Evolutionary conservation across 2,888 invertebrate species (phyloP).

Genomic region (Nipponacmea schrenckii): DNA sequence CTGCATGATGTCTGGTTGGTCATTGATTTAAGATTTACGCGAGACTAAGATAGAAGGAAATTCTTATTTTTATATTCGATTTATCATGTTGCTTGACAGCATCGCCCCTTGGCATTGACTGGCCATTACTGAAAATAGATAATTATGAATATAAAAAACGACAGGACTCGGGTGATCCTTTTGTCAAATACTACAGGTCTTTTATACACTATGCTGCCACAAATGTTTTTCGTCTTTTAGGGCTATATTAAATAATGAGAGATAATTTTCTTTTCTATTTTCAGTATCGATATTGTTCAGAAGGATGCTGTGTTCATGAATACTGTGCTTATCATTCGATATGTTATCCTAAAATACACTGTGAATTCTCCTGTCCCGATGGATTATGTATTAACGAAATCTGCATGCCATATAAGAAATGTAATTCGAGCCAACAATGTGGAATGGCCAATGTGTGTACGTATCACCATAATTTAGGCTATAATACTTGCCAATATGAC

Average conservation of each 20-base stretch:
- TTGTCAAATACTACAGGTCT: too few species aligned
- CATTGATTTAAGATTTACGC: too few species aligned
- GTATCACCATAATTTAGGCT: slow-evolving; percentile 60
- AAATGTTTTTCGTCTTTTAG: too few species aligned
- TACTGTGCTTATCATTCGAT: slow-evolving; percentile 58
- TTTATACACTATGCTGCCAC: too few species aligned
- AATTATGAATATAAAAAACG: too few species aligned
- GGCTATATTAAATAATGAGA: not conserved
- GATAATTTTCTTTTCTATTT: slow-evolving; percentile 32
- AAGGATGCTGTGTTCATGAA: slow-evolving; percentile 61
- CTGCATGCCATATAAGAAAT: slow-evolving; percentile 55
- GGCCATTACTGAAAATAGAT: too few species aligned
- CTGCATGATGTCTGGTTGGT: too few species aligned
- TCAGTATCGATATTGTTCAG: slow-evolving; percentile 58
- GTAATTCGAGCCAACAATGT: slow-evolving; percentile 42
- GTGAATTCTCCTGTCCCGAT: slow-evolving; percentile 58
- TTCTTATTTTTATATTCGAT: too few species aligned
- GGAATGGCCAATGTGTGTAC: slow-evolving; percentile 48
- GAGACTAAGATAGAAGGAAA: too few species aligned
- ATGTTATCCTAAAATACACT: slow-evolving; percentile 60
- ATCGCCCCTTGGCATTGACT: too few species aligned
- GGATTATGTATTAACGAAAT: slow-evolving; percentile 52
- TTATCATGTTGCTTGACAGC: too few species aligned
- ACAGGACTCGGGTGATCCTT: too few species aligned
- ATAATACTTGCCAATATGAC: slow-evolving; percentile 59